Evolutionary conservation across 1,140 invertebrate genomes (phyloP).

Genomic region (Drosophila erecta): DNA sequence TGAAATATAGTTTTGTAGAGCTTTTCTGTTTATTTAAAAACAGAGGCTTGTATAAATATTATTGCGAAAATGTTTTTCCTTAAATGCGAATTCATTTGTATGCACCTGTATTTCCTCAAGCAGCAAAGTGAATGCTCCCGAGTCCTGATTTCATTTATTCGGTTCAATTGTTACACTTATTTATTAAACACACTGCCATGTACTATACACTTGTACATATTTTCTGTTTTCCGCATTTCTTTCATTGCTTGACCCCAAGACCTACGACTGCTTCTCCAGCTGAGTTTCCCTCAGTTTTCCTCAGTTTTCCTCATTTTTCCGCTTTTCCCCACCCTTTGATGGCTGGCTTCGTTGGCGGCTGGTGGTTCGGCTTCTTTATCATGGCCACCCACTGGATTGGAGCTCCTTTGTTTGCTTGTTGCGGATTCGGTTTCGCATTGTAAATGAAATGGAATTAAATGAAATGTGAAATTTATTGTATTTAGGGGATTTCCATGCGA

Average conservation of each 20-base stretch:
- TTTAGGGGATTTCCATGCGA: constrained; percentile 77
- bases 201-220: constrained; percentile 22
- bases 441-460: constrained; percentile 83
- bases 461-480: constrained; percentile 82
- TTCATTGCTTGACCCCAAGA: constrained; percentile 36
- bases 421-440: constrained; percentile 68
- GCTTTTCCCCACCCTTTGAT: background rate
- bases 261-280: constrained; percentile 1
- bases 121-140: constrained; percentile 20
- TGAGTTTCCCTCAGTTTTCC: constrained; percentile 13
- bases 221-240: constrained; percentile 5
- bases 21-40: background rate
- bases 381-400: constrained; percentile 56
- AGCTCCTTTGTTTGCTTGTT: constrained; percentile 59
- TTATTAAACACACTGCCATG: constrained; percentile 56
- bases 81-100: background rate
- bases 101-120: constrained; percentile 22
- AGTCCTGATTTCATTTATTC: constrained; percentile 68
- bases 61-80: background rate
- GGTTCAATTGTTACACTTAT: constrained; percentile 75
- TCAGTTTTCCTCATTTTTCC: constrained; percentile 22
- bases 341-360: constrained; percentile 5
- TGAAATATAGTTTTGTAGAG: too few relatives aligned
- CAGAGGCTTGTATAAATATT: background rate
- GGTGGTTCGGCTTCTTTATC: constrained; percentile 34